Base-by-base conservation (phyloP, 2,113 vertebrate genomes). In the Motacilla alba region DNA sequence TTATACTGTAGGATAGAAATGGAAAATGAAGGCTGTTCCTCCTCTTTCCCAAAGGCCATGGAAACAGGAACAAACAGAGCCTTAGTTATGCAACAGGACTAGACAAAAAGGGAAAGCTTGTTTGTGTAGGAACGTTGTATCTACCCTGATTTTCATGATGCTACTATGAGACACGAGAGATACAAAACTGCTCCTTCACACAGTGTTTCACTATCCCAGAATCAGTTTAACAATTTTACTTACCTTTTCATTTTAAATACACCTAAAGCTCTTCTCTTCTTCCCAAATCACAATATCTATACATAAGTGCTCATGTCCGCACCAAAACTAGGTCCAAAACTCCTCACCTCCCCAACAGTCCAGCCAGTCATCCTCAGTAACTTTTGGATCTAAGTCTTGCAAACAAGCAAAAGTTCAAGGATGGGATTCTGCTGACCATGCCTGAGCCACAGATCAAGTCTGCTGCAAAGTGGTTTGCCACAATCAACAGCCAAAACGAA, bases 61-160 rank as follows among this genome's bases (percentile, higher is more conserved):
- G 87, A 79, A 94, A 92, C 75, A 79, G 78, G 74, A 92, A 93
- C 58, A 89, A 94, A 58, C 59, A 94, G 52, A 89, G 33, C 8
- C 37, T 89, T 23, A 55, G 44, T 64, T 46, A 59, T 81, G 80
- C 60, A 75, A 72, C 14, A 67, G 67, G 50, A 73, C 49, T 17
- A 77, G 49, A 87, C 53, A 89, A 81, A 77, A 69, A 89, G 66
- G 56, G 80, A 87, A 92, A 31, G n/a, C 30, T 35, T 46, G 43
- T 84, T 68, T 87, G 35, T 35, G 81, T 67, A 66, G 60, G 47
- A 91, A 91, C 1, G 3, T 16, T 37, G 21, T 4, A 82, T 39
- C 60, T 39, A 55, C 11, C 56, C 27, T 84, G 6, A 0, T 64
- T 62, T 92, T 83, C 67, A 50, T 11, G 35, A 70, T 70, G 59